Conservation (phyloP, 2,797 vertebrate genomes). For the Sarcophilus harrisii region DNA sequence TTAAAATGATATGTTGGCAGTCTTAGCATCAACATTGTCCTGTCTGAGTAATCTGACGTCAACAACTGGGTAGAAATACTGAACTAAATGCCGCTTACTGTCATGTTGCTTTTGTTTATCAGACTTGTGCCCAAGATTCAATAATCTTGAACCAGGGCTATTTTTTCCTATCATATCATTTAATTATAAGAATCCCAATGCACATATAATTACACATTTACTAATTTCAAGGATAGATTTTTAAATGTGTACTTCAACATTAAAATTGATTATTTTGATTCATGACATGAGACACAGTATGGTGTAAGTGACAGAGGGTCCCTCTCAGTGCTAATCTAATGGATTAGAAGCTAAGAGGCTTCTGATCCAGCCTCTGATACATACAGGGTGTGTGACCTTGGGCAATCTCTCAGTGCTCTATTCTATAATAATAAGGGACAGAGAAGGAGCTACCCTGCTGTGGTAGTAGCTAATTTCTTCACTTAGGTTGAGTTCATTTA, state of each 20-base stretch:
- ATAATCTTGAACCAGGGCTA: not conserved
- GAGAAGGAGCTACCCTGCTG: not conserved
- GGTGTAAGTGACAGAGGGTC: not conserved
- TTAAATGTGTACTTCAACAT: slow-evolving; percentile 15
- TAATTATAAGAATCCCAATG: slow-evolving; percentile 25
- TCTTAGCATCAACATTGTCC: not conserved
- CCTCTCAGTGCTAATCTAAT: not conserved
- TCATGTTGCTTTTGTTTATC: not conserved
- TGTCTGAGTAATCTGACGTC: not conserved
- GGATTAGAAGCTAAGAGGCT: not conserved
- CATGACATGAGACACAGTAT: not conserved
- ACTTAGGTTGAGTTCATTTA: not conserved
- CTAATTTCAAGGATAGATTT: slow-evolving; percentile 6
- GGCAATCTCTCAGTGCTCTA: not conserved
- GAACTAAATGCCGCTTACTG: not conserved
- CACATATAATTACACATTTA: not conserved
- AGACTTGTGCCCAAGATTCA: not conserved
- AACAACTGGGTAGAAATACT: not conserved
- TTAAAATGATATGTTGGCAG: not conserved
- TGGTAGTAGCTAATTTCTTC: not conserved
- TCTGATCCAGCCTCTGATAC: not conserved
- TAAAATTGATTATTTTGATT: not conserved
- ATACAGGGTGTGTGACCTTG: not conserved
- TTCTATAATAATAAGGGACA: not conserved
- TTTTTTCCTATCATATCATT: not conserved